phyloP scores from a whole-genome alignment of 2,113 vertebrate genomes.

The Galeopterus variegatus region DNA sequence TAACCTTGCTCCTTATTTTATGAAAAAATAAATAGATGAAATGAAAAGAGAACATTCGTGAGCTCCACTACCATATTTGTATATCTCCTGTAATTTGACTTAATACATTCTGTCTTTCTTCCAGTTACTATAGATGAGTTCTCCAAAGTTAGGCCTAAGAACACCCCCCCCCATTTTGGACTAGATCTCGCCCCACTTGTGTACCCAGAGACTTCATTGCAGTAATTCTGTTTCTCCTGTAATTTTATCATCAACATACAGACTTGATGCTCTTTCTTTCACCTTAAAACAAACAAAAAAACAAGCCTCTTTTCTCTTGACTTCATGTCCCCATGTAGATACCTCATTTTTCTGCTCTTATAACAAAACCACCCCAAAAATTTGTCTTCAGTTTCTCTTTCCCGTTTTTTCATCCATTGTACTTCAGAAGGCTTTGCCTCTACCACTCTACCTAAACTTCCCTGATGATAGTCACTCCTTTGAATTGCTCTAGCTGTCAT shows the following conservation, averaged over 20 bases:
- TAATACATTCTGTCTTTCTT: not conserved
- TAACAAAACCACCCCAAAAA: not conserved
- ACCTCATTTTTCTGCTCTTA: not conserved
- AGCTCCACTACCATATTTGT: not conserved
- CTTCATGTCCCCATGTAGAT: not conserved
- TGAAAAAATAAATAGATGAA: constrained; percentile 17
- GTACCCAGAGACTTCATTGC: not conserved
- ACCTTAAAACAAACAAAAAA: not conserved
- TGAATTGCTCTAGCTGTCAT: not conserved
- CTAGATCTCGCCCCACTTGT: not conserved
- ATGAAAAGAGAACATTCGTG: not conserved
- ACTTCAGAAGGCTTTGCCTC: not conserved
- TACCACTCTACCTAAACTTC: not conserved
- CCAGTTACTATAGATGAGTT: not conserved
- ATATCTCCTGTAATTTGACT: not conserved
- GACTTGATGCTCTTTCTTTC: not conserved
- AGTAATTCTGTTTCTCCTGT: not conserved
- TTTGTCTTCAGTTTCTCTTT: not conserved
- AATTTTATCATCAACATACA: not conserved
- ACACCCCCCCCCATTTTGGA: not conserved
- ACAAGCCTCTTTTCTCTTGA: not conserved
- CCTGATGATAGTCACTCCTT: not conserved
- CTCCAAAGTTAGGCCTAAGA: not conserved
- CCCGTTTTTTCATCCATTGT: not conserved
- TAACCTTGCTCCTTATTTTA: not conserved